Evolutionary conservation across 2,113 vertebrate species (phyloP), one percentile per base, ranked within the genome.

Genomic region (Geothlypis trichas): DNA sequence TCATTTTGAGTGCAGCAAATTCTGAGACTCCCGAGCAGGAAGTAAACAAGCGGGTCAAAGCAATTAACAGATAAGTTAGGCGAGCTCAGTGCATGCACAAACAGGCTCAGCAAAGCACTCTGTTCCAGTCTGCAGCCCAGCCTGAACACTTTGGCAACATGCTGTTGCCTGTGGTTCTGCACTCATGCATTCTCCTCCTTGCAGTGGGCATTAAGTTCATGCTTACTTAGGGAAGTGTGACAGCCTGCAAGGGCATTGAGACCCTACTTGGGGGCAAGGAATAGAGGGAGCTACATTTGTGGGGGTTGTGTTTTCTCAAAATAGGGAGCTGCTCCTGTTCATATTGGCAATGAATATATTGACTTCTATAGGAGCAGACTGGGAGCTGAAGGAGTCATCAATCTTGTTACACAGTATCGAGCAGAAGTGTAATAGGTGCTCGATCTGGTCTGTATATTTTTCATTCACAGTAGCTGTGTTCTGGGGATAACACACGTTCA

Each of bases 31-130:
- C 78, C 2, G 0, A 85, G 92, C 79, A 95, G 95, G 88, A 93
- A 90, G 90, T 89, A 96, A 96, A 97, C 96, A 97, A 96, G 78
- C 87, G 97, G 97, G 96, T 98, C 97, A 98, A 97, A 98, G 93
- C 93, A 97, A 97, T 97, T 97, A 96, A 93, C 77, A 89, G 93
- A 78, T 87, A 97, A 95, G 79, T 73, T 88, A 33, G 59, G 82
- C 30, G 15, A 86, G 77, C 72, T 75, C 41, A 12, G 58, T n/a
- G 79, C 55, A 22, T 49, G 73, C 92, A 81, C 80, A 90, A 95
- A 47, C 80, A 87, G 73, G 65, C 55, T 51, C 35, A 37, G 78
- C 41, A 63, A 61, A 83, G 51, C 46, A 23, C 3, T 1, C 37
- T 79, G 67, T 68, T 78, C 80, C 80, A 61, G 61, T 15, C 61